Base-by-base conservation (phyloP, 2,113 vertebrate species). In the Anser cygnoides region DNA sequence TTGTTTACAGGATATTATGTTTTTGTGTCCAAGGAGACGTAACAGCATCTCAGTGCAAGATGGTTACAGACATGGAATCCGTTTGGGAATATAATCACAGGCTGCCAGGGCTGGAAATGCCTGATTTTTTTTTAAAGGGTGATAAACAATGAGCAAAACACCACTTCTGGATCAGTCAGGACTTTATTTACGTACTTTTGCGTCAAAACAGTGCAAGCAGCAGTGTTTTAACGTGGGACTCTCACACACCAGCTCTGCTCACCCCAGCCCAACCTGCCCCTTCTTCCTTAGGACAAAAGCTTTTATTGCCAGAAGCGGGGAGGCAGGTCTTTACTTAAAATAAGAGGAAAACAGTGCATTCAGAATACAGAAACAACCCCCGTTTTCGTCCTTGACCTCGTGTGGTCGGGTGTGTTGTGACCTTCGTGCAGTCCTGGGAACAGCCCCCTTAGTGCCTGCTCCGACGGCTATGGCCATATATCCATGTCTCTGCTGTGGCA, bases 351-450 rank as follows among this genome's bases (percentile, higher is more conserved):
- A 87, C 16, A 35, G 26, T 19, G 29, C 62, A 35, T 80, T 63
- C 7, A 39, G 20, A 17, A 54, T 33, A 54, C 23, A 41, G n/a
- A 50, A 29, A 33, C 87, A 87, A n/a, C 3, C 14, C 10, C 44
- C 35, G 26, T 4, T 52, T 91, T 52, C 71, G 28, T 29, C 67
- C 62, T 46, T n/a, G 23, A 58, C n/a, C 11, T 31, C 31, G 33
- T 49, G 21, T 31, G 33, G 61, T 77, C n/a, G 12, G 54, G 31
- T 87, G 39, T 84, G 57, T 54, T 73, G 41, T 70, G 75, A 94
- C 85, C 54, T 92, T 79, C 37, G 79, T 28, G 77, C 23, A 58
- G 37, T 14, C 58, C 50, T 76, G 67, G 71, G 59, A 92, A 84
- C 52, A 19, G 22, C 21, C 50, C 33, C 3, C 1, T 43, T 63